Evolutionary conservation across 1,140 invertebrate species (phyloP), one percentile per base, ranked within the genome.

Genomic region (Paralvinella palmiformis): DNA sequence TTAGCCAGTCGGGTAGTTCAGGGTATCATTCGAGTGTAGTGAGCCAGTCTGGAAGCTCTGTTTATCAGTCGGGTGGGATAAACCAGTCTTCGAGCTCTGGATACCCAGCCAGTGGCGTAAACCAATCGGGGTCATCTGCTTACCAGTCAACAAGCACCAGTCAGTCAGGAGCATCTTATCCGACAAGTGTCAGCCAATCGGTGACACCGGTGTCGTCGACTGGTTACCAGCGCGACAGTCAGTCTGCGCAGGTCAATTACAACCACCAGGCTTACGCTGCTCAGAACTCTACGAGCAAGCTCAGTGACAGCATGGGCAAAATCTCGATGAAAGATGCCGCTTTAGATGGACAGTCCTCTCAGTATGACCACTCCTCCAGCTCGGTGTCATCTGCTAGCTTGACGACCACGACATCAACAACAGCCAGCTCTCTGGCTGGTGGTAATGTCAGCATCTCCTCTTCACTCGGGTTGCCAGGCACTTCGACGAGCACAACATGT

Each of bases 281-380:
- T 35, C 70, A 68, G 41, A 62, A 66, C 13, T 44, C 68, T 13
- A 22, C 32, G 20, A 60, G 61, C 59, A 53, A 65, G 20, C 20
- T 65, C 29, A 50, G 24, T 37, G 24, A 29, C 64, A 44, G 60
- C 50, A 20, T 45, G 36, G 20, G 37, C n/a, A 35, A 50, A 20
- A 55, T 66, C 33, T n/a, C 33, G 17, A 27, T 50, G 27, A 55
- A 29, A 41, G 33, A 56, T 44, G 15, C 35, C 31, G 31, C 27
- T 24, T 27, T 62, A 36, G 44, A 62, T 29, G 62, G 20, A 29
- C 20, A 65, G 24, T 45, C 63, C 36, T n/a, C 36, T 55, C 32
- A 37, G 64, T 53, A 58, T 48, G 59, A 22, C 59, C 65, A 52
- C 60, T 64, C 27, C 64, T 37, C 27, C 56, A 59, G 56, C 66